phyloP scores from a whole-genome alignment of 2,888 invertebrate genomes.

The Helicoverpa assulta region DNA sequence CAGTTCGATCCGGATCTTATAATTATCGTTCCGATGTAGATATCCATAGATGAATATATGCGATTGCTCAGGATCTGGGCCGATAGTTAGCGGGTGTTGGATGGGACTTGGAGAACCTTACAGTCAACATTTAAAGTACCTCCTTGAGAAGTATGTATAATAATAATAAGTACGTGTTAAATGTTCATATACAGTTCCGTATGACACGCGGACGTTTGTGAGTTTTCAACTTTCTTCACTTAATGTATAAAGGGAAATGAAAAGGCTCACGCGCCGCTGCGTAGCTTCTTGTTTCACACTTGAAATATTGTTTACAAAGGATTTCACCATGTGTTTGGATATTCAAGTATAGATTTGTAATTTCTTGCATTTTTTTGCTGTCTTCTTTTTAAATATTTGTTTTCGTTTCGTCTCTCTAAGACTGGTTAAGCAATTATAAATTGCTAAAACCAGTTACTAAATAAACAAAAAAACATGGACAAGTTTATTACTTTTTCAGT shows the following conservation, averaged over 20 bases:
- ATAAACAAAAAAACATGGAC: background rate
- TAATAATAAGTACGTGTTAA: constrained; percentile 45
- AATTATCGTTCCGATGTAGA: background rate
- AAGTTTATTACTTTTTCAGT: no score
- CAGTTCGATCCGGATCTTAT: background rate
- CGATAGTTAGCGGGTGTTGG: background rate
- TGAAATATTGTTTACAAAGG: constrained; percentile 47
- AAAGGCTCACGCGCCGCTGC: constrained; percentile 54
- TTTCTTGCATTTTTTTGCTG: constrained; percentile 38
- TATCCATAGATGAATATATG: background rate
- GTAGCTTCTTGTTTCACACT: constrained; percentile 58
- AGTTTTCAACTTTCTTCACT: constrained; percentile 59
- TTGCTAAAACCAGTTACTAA: constrained; percentile 9
- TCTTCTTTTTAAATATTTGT: constrained; percentile 26
- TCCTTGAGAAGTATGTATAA: constrained; percentile 28
- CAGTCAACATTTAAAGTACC: constrained; percentile 37
- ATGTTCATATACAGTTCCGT: constrained; percentile 45
- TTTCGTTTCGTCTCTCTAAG: constrained; percentile 9
- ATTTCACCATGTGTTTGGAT: constrained; percentile 23
- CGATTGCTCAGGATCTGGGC: background rate
- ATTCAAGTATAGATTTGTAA: constrained; percentile 14
- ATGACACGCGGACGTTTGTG: constrained; percentile 21
- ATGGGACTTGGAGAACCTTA: constrained; percentile 2
- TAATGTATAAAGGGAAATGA: constrained; percentile 41
- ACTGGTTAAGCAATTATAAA: background rate